Base-by-base conservation (phyloP, 2,888 invertebrate species). In the Andricus quercusramuli region DNA sequence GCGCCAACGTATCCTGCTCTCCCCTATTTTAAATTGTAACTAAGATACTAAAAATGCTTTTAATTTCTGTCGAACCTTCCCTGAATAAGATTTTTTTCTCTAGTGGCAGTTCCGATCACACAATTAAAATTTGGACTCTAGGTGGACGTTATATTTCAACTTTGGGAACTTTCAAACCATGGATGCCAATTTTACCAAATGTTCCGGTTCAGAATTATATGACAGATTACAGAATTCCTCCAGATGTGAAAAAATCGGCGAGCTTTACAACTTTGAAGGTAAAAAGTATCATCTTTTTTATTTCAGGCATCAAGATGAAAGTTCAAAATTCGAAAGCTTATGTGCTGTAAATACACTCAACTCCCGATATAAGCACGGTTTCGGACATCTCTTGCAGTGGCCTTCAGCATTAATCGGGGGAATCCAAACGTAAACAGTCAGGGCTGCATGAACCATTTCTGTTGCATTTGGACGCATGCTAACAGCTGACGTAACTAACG, bases 201-300 rank as follows among this genome's bases (percentile, higher is more conserved):
- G 93, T 94, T 2, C 93, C 94, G n/a, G 92, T 92, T 9, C 91
- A 91, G 68, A 89, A 90, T 9, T 91, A 93, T n/a, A 93, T 94
- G 44, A 82, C 82, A 13, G 89, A 93, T n/a, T 94, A 93, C 86
- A 94, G 94, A 59, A 92, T 96, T 84, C 97, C 97, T 6, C 95
- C 96, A 0, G 97, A 98, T 90, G 94, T 97, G 13, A 94, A 94
- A 85, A 95, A 96, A 90, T 94, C 95, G 37, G 96, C 95, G 83
- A 97, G 97, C 87, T 96, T 95, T 77, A 96, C 96, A 29, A 97
- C 97, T 0, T 93, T 97, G 78, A 96, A 96, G 93, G 97, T 96
- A 91, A 86, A 76, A 78, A 77, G 13, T 20, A 47, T 22, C 82
- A 22, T 51, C 4, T 15, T 47, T 47, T 47, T 17, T 47, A 15